Evolutionary conservation across 2,888 invertebrate genomes (phyloP), one percentile per base, ranked within the genome.

Genomic region (Drosophila villosipedis): DNA sequence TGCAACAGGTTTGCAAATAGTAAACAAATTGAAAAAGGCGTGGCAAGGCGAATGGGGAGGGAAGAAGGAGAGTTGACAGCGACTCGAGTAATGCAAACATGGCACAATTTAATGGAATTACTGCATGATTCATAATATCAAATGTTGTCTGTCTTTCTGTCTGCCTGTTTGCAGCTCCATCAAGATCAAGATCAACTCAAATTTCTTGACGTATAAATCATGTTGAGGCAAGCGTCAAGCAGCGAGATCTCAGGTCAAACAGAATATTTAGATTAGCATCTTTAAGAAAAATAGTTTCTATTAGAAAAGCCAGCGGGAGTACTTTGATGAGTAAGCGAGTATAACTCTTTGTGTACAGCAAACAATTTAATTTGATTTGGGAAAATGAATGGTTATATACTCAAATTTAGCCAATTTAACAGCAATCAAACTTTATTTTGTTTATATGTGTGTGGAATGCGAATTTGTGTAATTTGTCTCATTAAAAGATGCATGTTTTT

Each of bases 1-100:
- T 81, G 86, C 86, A 86, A 86, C 86, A 85, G 89, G 89, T 88
- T 81, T 84, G 63, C 73, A 58, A 30, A 60, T 50, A 28, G 6
- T 25, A 16, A 50, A 52, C 25, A 50, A 30, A 39, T 5, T 14
- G 22, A n/a, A 25, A 2, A 4, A 10, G 9, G 25, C 1, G 6
- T 25, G 5, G 6, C 3, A 3, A 33, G 4, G 14, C 14, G 25
- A 22, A 43, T 0, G 25, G 14, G 28, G 50, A 3, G 30, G 25
- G 4, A 2, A 25, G 22, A 12, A 19, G 28, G 30, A 35, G 30
- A 1, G 37, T 35, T 53, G 43, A 47, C 16, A 47, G 9, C 47
- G 47, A 25, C 50, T 39, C 66, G 39, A 58, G 67, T 65, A 54
- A 73, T 69, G 73, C 68, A 75, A 80, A 60, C 63, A 52, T 30